Evolutionary conservation across 2,797 vertebrate genomes (phyloP).

Genomic region (Myotis findleyi): DNA sequence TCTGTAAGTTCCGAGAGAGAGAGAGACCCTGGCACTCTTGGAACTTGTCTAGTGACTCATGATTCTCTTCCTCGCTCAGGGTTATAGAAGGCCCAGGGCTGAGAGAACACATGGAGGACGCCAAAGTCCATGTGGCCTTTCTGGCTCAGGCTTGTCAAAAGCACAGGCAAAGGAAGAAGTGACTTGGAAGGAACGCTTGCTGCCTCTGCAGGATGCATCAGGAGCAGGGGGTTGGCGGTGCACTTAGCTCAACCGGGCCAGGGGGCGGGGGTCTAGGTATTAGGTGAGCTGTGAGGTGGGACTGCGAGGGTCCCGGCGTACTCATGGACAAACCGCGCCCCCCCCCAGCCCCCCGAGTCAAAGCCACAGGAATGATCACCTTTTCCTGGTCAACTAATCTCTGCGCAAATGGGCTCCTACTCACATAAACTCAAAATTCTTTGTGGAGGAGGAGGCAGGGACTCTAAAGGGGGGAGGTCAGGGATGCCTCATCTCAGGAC

Average conservation of each 20-base stretch:
- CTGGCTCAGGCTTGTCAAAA: background rate
- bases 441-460: background rate
- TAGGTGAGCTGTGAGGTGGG: background rate
- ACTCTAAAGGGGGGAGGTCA: background rate
- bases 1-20: slow-evolving; percentile 57
- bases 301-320: background rate
- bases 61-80: background rate
- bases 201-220: background rate
- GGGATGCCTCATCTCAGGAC: background rate
- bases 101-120: background rate
- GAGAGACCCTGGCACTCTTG: background rate
- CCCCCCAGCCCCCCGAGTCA: too few relatives aligned
- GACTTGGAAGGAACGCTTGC: background rate
- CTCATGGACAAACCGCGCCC: too few relatives aligned
- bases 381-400: background rate
- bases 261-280: background rate
- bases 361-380: background rate
- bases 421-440: background rate
- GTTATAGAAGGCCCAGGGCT: background rate
- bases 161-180: background rate
- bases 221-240: background rate
- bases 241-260: background rate
- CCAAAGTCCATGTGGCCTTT: background rate
- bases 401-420: background rate
- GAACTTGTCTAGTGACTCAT: background rate